These are phyloP conservation scores for Thryonomys swinderianus DNA, from an alignment of 2,113 vertebrate species.

Conservation along the genomic window DNA sequence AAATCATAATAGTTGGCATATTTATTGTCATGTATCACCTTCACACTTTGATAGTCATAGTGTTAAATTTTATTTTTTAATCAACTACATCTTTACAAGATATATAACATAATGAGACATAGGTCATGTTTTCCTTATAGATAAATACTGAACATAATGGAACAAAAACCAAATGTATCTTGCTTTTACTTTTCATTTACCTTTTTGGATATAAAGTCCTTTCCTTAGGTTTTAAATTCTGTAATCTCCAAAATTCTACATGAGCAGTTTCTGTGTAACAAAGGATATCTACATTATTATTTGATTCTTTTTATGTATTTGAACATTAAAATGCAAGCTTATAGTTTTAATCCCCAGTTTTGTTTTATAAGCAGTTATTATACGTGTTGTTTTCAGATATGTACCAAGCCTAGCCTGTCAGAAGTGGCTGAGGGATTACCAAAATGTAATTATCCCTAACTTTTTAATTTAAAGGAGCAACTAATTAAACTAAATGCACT, in stretches of 20 bases:
- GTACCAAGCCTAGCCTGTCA: slow-evolving; percentile 62
- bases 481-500: slow-evolving; percentile 64
- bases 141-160: background rate
- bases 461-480: slow-evolving; percentile 74
- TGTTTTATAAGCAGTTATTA: slow-evolving; percentile 69
- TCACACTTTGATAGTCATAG: background rate
- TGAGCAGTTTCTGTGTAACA: slow-evolving; percentile 54
- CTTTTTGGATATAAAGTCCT: background rate
- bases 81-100: slow-evolving; percentile 23
- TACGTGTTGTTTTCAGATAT: slow-evolving; percentile 70
- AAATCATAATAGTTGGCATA: background rate
- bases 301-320: slow-evolving; percentile 68
- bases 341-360: slow-evolving; percentile 75
- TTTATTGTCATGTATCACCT: background rate
- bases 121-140: background rate
- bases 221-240: slow-evolving; percentile 50
- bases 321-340: slow-evolving; percentile 72
- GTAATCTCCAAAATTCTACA: slow-evolving; percentile 66
- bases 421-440: slow-evolving; percentile 71
- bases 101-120: background rate
- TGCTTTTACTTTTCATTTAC: slow-evolving; percentile 58
- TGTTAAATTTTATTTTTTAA: slow-evolving; percentile 41
- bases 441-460: slow-evolving; percentile 73
- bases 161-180: slow-evolving; percentile 9
- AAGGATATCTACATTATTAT: slow-evolving; percentile 64